Evolutionary conservation across 2,113 vertebrate species (phyloP), one percentile per base, ranked within the genome.

Genomic region (Etheostoma spectabile): DNA sequence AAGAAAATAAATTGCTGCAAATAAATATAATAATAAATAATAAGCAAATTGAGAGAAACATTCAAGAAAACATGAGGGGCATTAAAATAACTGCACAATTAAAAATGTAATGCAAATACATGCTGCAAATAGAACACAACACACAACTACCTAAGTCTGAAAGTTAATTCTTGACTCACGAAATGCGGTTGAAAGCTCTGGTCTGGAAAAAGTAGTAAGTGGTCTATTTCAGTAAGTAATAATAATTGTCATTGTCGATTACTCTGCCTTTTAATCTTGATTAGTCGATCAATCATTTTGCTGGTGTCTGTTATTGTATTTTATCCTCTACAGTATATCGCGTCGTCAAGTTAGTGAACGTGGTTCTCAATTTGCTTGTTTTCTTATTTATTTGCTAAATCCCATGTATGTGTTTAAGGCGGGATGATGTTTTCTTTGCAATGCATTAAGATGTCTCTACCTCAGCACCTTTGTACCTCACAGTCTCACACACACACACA

Each of bases 401-500:
- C 14, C 63, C 0, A 4, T 16, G n/a, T 22, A 33, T 56, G 46
- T 62, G 33, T 61, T 66, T 12, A 81, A 81, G n/a, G 27, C 2
- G 8, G 77, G 38, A 66, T 12, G 24, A 46, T 72, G 22, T 76
- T 76, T 57, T 52, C 22, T 42, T 51, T 49, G 53, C 18, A 21
- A 38, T 19, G 55, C n/a, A 2, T 53, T 51, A 10, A 74, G 57
- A 35, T 56, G 45, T n/a, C 22, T 60, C 6, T 3, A 22, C n/a
- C 8, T 51, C 55, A 10, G 5, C 74, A 65, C n/a, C 46, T 42
- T 16, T 52, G 15, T 24, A 71, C n/a, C 24, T 64, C 48, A 6
- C 27, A 53, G 8, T 73, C 19, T 60, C 51, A 33, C 27, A n/a
- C 74, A 35, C 63, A 67, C 62, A 67, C 74, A 75, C 55, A 53